These are phyloP conservation scores for Imbricaverruca yamaguchii DNA, from an alignment of 2,888 invertebrate genomes.

Conservation along the genomic window DNA sequence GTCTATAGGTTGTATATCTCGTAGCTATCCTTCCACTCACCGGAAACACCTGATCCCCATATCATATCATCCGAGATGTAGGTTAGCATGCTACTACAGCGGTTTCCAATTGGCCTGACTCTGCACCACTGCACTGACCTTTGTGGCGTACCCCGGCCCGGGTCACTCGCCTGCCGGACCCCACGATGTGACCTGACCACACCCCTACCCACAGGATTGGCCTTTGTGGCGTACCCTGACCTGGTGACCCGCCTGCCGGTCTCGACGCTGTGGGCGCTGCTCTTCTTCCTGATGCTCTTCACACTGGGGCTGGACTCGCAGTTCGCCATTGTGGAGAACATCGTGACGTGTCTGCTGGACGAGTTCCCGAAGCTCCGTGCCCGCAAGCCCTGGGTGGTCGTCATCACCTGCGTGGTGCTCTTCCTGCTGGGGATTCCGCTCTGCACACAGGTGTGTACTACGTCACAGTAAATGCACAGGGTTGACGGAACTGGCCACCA, in stretches of 20 bases:
- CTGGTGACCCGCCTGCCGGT: constrained; percentile 65
- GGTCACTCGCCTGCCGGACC: no score
- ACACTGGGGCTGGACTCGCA: constrained; percentile 48
- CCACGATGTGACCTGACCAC: no score
- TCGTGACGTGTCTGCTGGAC: constrained; percentile 49
- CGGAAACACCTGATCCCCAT: no score
- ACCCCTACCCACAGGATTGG: constrained; percentile 49
- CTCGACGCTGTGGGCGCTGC: constrained; percentile 69
- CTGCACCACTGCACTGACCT: no score
- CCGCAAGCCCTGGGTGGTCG: constrained; percentile 39
- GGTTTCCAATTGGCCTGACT: no score
- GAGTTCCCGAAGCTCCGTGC: constrained; percentile 44
- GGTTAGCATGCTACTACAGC: no score
- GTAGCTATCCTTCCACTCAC: no score
- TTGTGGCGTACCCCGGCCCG: no score
- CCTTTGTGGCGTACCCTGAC: constrained; percentile 77
- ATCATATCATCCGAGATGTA: no score
- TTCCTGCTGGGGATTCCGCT: constrained; percentile 42
- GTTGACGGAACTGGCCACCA: no score
- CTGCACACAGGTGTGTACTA: constrained; percentile 30
- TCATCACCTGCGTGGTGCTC: constrained; percentile 38
- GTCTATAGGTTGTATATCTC: no score
- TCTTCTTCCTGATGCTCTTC: constrained; percentile 70
- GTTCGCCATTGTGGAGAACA: constrained; percentile 48
- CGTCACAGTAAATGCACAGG: constrained; percentile 23